Conservation (phyloP, 2,888 invertebrate genomes). For the Nezara viridula region DNA sequence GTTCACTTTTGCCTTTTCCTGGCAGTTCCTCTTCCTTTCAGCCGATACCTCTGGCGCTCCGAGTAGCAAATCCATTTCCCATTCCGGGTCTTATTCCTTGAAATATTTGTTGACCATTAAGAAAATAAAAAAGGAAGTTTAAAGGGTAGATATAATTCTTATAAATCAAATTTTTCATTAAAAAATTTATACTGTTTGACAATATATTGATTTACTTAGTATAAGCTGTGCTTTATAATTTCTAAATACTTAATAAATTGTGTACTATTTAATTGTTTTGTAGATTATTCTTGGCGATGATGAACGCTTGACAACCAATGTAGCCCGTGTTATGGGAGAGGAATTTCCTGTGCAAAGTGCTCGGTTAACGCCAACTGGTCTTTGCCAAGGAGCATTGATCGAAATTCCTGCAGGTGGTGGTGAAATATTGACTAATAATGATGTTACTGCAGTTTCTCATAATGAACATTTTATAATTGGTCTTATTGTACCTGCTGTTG, state of each 20-base stretch:
- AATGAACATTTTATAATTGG: slow-evolving; percentile 74
- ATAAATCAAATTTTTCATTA: too few relatives aligned
- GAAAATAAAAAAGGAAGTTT: too few relatives aligned
- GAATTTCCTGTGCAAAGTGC: slow-evolving; percentile 80
- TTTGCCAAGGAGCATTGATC: slow-evolving; percentile 73
- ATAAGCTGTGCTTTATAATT: not conserved
- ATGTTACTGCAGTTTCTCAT: slow-evolving; percentile 66
- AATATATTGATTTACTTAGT: too few relatives aligned
- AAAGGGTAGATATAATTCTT: too few relatives aligned
- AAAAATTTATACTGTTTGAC: too few relatives aligned
- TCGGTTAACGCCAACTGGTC: slow-evolving; percentile 74
- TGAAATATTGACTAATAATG: slow-evolving; percentile 63
- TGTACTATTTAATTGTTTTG: slow-evolving; percentile 34
- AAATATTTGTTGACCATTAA: too few relatives aligned
- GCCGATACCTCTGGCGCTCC: too few relatives aligned
- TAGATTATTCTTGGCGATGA: slow-evolving; percentile 66
- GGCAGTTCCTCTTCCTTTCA: too few relatives aligned
- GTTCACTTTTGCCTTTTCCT: too few relatives aligned
- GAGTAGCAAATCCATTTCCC: too few relatives aligned
- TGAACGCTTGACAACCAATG: slow-evolving; percentile 71
- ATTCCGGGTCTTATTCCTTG: too few relatives aligned
- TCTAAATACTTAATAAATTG: not conserved
- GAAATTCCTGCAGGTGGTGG: slow-evolving; percentile 67
- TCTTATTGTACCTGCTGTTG: slow-evolving; percentile 89
- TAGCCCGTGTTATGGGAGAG: slow-evolving; percentile 77